phyloP scores from a whole-genome alignment of 1,140 invertebrate genomes.

The Heliconius melpomene region DNA sequence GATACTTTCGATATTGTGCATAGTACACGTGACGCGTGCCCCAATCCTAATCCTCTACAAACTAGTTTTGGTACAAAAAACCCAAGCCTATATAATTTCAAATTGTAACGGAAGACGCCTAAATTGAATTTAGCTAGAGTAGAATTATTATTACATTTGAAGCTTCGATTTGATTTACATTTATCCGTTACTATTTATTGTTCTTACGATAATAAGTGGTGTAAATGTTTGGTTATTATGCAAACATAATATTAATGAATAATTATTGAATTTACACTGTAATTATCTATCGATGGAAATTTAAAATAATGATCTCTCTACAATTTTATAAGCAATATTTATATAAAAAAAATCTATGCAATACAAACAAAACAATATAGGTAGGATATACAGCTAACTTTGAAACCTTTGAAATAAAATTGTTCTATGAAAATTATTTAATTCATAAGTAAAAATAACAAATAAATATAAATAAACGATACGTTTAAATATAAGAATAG shows the following conservation, averaged over 20 bases:
- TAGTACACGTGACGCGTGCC: conserved; percentile 56
- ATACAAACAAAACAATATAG: conserved; percentile 6
- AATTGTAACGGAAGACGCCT: conserved; percentile 3
- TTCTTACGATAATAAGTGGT: no score
- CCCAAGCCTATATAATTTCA: conserved; percentile 1
- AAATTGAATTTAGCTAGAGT: not conserved
- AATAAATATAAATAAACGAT: not conserved
- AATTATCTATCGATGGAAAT: not conserved
- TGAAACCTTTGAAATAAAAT: not conserved
- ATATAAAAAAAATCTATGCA: conserved; percentile 1
- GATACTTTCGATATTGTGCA: conserved; percentile 54
- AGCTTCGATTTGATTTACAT: not conserved
- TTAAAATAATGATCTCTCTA: not conserved
- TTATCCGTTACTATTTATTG: not conserved
- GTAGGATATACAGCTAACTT: not conserved
- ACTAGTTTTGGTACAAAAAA: conserved; percentile 35
- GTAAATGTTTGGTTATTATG: not conserved
- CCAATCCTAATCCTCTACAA: conserved; percentile 27
- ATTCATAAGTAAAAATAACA: not conserved
- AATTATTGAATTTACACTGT: no score
- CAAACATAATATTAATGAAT: not conserved
- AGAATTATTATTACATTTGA: conserved; percentile 1
- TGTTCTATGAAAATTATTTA: not conserved
- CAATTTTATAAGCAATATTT: not conserved
- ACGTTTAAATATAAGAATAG: not conserved